These are phyloP conservation scores for Ceratosolen fusciceps DNA, from an alignment of 1,140 invertebrate genomes.

Conservation along the genomic window DNA sequence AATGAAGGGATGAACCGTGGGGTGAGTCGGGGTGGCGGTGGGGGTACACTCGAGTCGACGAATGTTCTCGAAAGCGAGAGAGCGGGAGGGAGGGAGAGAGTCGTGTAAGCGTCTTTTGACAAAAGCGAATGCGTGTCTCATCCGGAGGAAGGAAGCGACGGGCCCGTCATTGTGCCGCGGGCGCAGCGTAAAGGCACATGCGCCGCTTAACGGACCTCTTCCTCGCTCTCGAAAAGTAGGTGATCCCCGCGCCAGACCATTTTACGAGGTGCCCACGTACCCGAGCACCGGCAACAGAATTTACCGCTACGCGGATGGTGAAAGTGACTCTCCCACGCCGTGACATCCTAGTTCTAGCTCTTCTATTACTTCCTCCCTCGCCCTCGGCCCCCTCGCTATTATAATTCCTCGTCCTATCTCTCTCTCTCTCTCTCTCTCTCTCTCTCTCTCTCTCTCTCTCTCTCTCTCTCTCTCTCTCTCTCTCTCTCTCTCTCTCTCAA, in stretches of 20 bases:
- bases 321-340: constrained; percentile 73
- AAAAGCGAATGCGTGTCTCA: background rate
- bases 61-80: too few relatives aligned
- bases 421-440: constrained; percentile 34
- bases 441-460: too few relatives aligned
- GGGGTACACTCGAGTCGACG: too few relatives aligned
- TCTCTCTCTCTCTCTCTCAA: too few relatives aligned
- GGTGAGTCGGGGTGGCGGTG: too few relatives aligned
- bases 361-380: constrained; percentile 32
- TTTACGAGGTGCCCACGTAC: constrained; percentile 48
- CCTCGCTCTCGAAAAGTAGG: constrained; percentile 46
- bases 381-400: too few relatives aligned
- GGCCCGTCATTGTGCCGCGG: background rate
- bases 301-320: constrained; percentile 66
- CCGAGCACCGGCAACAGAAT: constrained; percentile 52
- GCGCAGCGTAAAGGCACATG: background rate
- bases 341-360: constrained; percentile 62
- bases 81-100: background rate
- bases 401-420: too few relatives aligned
- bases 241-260: constrained; percentile 50
- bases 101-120: background rate
- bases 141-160: background rate
- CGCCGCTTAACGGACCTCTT: background rate
- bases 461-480: too few relatives aligned
- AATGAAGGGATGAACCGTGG: too few relatives aligned